Percentiles rank a stretch among this genome's conserved stretches.
phyloP scores from a whole-genome alignment of 2,888 invertebrate species.

The Tetranychus piercei region DNA sequence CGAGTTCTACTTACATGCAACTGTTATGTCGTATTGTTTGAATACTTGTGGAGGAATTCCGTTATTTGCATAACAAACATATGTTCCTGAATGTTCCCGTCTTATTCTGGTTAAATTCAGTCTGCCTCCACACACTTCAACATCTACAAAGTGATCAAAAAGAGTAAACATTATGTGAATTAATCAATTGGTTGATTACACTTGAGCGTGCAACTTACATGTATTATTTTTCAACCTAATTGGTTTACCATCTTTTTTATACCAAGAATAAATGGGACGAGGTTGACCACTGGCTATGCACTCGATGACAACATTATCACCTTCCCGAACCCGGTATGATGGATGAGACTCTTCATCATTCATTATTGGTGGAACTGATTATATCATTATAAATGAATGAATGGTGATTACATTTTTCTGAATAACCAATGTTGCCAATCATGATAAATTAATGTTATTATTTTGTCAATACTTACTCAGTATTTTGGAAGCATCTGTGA shows the following conservation, averaged over 20 bases:
- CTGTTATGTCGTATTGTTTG: slow-evolving; percentile 62
- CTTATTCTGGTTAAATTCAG: slow-evolving; percentile 55
- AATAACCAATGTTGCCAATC: not conserved
- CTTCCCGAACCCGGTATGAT: slow-evolving; percentile 55
- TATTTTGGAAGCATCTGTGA: slow-evolving; percentile 43
- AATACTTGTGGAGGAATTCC: slow-evolving; percentile 50
- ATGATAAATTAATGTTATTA: too few relatives aligned
- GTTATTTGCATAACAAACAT: slow-evolving; percentile 61
- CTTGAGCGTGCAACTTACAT: slow-evolving; percentile 35
- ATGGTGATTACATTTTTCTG: not conserved
- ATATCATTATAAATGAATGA: not conserved
- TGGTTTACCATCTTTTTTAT: slow-evolving; percentile 43
- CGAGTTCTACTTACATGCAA: slow-evolving; percentile 60
- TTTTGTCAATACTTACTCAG: slow-evolving; percentile 18
- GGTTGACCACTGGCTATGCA: slow-evolving; percentile 64
- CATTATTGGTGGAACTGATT: slow-evolving; percentile 67
- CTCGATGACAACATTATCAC: slow-evolving; percentile 57
- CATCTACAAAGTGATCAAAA: slow-evolving; percentile 21
- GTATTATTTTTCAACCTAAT: slow-evolving; percentile 47
- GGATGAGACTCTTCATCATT: slow-evolving; percentile 40
- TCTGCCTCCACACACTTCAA: slow-evolving; percentile 29
- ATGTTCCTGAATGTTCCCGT: slow-evolving; percentile 54
- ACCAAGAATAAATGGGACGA: slow-evolving; percentile 58
- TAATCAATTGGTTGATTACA: too few relatives aligned
- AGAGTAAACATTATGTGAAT: slow-evolving; percentile 19